Conservation (phyloP, 2,888 invertebrate species). For the Sphecodes monilicornis region DNA sequence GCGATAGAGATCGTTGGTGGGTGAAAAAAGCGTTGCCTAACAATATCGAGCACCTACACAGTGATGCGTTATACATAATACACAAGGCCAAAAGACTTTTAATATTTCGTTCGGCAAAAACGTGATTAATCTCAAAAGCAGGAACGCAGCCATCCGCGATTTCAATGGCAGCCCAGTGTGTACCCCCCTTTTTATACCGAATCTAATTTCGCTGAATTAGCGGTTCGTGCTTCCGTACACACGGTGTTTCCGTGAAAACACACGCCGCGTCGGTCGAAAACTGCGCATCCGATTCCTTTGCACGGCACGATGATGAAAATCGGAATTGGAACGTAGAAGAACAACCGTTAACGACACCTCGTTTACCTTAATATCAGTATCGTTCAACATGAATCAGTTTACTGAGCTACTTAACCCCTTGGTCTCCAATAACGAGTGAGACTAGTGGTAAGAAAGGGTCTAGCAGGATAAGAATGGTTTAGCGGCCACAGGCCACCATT, state of each 20-base stretch:
- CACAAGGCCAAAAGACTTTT: not conserved
- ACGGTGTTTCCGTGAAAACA: constrained; percentile 22
- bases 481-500: no score
- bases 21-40: not conserved
- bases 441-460: no score
- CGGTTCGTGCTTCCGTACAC: constrained; percentile 24
- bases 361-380: not conserved
- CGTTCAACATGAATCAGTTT: not conserved
- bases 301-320: not conserved
- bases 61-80: not conserved
- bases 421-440: no score
- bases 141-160: constrained; percentile 5
- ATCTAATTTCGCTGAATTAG: constrained; percentile 40
- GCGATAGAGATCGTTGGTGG: not conserved
- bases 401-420: not conserved
- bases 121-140: constrained; percentile 11
- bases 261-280: not conserved
- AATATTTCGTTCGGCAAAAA: not conserved
- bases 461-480: no score
- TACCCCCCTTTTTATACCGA: constrained; percentile 13
- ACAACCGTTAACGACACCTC: not conserved
- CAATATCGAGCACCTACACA: not conserved
- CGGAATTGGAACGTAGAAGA: not conserved
- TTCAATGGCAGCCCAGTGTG: constrained; percentile 15
- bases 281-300: constrained; percentile 11